Conservation (phyloP, 2,797 vertebrate genomes). For the Glossophaga mutica region DNA sequence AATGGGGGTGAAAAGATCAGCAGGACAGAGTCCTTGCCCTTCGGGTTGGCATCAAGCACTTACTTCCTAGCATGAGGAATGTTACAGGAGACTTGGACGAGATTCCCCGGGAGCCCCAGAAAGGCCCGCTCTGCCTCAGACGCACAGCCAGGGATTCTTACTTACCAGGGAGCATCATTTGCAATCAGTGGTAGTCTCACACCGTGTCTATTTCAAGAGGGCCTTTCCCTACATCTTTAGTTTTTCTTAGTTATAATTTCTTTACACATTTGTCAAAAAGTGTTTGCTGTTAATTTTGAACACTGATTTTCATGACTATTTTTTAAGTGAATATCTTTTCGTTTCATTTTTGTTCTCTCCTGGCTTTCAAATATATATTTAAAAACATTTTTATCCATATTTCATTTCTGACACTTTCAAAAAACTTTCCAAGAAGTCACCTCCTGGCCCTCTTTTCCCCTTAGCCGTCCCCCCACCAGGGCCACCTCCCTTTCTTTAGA, state of each 20-base stretch:
- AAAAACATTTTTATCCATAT: slow-evolving; percentile 55
- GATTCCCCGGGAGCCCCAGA: not conserved
- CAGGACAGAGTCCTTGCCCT: not conserved
- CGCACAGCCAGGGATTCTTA: not conserved
- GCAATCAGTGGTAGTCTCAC: not conserved
- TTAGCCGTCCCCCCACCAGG: not conserved
- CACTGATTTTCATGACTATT: not conserved
- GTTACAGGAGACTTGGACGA: not conserved
- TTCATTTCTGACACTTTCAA: slow-evolving; percentile 57
- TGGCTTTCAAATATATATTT: slow-evolving; percentile 56
- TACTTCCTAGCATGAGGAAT: not conserved
- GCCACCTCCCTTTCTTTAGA: slow-evolving; percentile 61
- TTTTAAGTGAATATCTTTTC: not conserved
- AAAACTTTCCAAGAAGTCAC: slow-evolving; percentile 65
- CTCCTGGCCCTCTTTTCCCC: slow-evolving; percentile 61
- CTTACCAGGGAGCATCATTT: not conserved
- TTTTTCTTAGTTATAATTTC: slow-evolving; percentile 53
- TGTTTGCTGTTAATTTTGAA: slow-evolving; percentile 54
- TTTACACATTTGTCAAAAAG: slow-evolving; percentile 13
- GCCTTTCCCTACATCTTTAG: not conserved
- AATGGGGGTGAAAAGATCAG: not conserved
- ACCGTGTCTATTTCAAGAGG: slow-evolving; percentile 37
- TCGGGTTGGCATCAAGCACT: not conserved
- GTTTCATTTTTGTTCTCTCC: not conserved
- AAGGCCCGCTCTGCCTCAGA: not conserved